Evolutionary conservation across 2,797 vertebrate genomes (phyloP).

Genomic region (Pristis pectinata): DNA sequence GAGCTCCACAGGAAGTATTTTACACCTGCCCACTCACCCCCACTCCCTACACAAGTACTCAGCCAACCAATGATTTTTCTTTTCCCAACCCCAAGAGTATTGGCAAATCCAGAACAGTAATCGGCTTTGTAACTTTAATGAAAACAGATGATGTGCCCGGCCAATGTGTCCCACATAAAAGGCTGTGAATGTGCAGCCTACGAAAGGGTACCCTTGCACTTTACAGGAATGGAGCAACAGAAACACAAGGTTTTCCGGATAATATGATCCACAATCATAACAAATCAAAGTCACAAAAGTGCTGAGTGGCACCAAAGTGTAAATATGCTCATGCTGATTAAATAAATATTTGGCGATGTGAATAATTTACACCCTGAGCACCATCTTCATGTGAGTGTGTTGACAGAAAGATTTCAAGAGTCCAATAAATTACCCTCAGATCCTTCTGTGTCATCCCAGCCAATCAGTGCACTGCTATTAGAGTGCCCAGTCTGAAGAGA

Average conservation of each 20-base stretch:
- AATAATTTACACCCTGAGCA: conserved; percentile 37
- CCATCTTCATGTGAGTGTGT: conserved; percentile 31
- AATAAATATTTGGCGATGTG: conserved; percentile 31
- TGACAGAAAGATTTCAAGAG: conserved; percentile 31
- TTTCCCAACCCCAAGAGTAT: not conserved
- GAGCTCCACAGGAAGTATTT: not conserved
- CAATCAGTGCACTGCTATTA: not conserved
- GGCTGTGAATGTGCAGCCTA: not conserved
- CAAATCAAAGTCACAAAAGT: conserved; percentile 33
- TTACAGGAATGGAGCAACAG: not conserved
- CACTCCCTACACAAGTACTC: too few relatives aligned
- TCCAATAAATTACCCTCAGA: conserved; percentile 21
- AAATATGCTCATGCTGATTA: conserved; percentile 18
- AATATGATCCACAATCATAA: conserved; percentile 1
- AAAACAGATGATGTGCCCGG: not conserved
- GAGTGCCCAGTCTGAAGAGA: not conserved
- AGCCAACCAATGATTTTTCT: too few relatives aligned
- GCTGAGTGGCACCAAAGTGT: conserved; percentile 33
- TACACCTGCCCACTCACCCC: not conserved
- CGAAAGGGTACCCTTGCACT: not conserved
- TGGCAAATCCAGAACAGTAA: not conserved
- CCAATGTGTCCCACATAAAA: not conserved
- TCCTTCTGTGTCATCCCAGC: not conserved
- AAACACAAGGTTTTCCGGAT: not conserved
- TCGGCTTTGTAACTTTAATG: not conserved